Conservation (phyloP, 2,888 invertebrate species). For the Smittia sp. region DNA sequence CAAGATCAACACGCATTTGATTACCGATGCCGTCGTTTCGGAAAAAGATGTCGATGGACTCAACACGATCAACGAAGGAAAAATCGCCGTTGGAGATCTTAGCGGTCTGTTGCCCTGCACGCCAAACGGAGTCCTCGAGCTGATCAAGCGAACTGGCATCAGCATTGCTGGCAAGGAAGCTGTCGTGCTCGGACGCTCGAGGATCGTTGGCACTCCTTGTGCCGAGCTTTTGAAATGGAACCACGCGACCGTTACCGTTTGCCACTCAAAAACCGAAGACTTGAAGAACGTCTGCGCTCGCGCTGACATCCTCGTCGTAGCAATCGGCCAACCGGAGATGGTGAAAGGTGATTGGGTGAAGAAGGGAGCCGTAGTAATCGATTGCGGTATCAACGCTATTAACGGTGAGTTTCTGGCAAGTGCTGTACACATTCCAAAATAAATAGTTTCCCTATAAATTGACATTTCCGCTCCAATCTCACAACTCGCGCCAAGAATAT, state of each 20-base stretch:
- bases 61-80: slow-evolving; percentile 91
- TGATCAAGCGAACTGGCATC: slow-evolving; percentile 78
- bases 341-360: slow-evolving; percentile 96
- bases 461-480: background rate
- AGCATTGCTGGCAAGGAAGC: slow-evolving; percentile 78
- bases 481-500: background rate
- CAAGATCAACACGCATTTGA: slow-evolving; percentile 78
- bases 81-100: slow-evolving; percentile 84
- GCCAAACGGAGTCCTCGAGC: slow-evolving; percentile 90
- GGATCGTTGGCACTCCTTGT: slow-evolving; percentile 96
- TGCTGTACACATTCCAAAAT: background rate
- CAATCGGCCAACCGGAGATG: slow-evolving; percentile 84
- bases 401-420: slow-evolving; percentile 72
- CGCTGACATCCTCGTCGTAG: slow-evolving; percentile 97
- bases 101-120: slow-evolving; percentile 93
- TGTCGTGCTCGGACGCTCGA: slow-evolving; percentile 94
- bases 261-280: slow-evolving; percentile 91
- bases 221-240: slow-evolving; percentile 94
- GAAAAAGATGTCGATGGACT: slow-evolving; percentile 94
- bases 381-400: slow-evolving; percentile 95
- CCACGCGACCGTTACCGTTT: slow-evolving; percentile 94
- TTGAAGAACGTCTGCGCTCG: slow-evolving; percentile 70
- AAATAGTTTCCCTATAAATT: background rate
- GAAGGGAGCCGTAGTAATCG: slow-evolving; percentile 96
- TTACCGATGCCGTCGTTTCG: slow-evolving; percentile 84